These are phyloP conservation scores for Sanderia malayensis DNA, from an alignment of 30 jellyfish, hydroid and myxozoan genomes.

Conservation along the genomic window DNA sequence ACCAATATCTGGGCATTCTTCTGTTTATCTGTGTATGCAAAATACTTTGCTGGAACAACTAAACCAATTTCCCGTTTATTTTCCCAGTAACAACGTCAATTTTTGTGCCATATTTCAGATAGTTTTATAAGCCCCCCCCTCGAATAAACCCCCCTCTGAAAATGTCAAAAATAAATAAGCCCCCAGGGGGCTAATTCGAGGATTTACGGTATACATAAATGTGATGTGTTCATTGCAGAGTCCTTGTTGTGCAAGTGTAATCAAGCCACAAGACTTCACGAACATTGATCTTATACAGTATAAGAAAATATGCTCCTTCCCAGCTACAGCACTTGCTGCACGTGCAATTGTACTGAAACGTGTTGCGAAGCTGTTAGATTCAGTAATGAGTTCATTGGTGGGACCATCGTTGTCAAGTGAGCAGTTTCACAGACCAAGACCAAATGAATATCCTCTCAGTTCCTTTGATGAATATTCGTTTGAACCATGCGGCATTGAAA, in stretches of 20 bases:
- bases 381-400: constrained; percentile 71
- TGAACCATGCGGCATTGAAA: constrained; percentile 63
- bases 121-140: too few relatives aligned
- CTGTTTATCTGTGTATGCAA: too few relatives aligned
- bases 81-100: too few relatives aligned
- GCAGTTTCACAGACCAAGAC: constrained; percentile 56
- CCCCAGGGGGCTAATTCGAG: too few relatives aligned
- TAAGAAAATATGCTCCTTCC: constrained; percentile 63
- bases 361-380: constrained; percentile 74
- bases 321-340: constrained; percentile 52
- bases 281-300: constrained; percentile 35
- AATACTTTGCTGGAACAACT: too few relatives aligned
- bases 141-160: too few relatives aligned
- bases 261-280: constrained; percentile 67
- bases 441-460: constrained; percentile 41
- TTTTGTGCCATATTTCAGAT: too few relatives aligned
- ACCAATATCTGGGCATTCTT: too few relatives aligned
- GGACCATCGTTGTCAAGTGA: constrained; percentile 80
- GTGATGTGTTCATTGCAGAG: constrained; percentile 60
- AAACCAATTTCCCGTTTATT: too few relatives aligned
- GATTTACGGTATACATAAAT: too few relatives aligned
- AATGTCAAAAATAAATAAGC: too few relatives aligned
- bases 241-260: constrained; percentile 54
- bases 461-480: constrained; percentile 68
- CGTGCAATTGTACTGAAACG: constrained; percentile 77